Evolutionary conservation across 37 sponge, comb jelly and placozoan genomes (phyloP), one percentile per base, ranked within the genome.

Genomic region (Bolinopsis microptera): DNA sequence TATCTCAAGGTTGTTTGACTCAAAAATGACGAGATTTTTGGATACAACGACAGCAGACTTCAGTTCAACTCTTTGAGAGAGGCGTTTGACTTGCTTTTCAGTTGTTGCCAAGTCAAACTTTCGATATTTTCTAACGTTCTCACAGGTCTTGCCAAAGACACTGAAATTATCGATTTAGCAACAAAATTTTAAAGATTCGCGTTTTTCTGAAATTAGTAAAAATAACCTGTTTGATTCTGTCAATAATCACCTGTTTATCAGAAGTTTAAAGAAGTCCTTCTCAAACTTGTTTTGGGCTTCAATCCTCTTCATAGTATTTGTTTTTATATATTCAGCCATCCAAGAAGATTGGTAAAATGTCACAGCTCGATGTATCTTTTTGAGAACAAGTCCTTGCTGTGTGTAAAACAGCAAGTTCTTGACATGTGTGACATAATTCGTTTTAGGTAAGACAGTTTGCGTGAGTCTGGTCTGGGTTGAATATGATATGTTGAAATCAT

Each of bases 71-170:
- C 35, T 77, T 32, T 77, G 3, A 34, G 35, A 16, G 0, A 21
- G 21, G 1, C 32, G 27, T 36, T 77, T 28, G 5, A 32, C 2
- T 21, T 24, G 26, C 31, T 72, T 72, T 3, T 3, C 25, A n/a
- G 5, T 28, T 9, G 74, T 72, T n/a, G 33, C 36, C 34, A 77
- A 0, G 9, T 77, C 33, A 32, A 77, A 33, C 35, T 77, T 1
- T 32, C 35, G 28, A 32, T 77, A 77, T 3, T 36, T 1, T 35
- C 37, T 77, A 16, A 32, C 35, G 33, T 77, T 77, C 18, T 77
- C 80, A 77, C 80, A 77, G 21, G 80, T 77, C 36, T 77, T 77
- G 9, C 80, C 80, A 34, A 77, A 77, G 1, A 70, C 27, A 25
- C 26, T 25, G 74, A 28, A 28, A 25, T 28, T 70, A 77, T 77